Conservation (phyloP, 2,888 invertebrate species). For the Rhingia rostrata region DNA sequence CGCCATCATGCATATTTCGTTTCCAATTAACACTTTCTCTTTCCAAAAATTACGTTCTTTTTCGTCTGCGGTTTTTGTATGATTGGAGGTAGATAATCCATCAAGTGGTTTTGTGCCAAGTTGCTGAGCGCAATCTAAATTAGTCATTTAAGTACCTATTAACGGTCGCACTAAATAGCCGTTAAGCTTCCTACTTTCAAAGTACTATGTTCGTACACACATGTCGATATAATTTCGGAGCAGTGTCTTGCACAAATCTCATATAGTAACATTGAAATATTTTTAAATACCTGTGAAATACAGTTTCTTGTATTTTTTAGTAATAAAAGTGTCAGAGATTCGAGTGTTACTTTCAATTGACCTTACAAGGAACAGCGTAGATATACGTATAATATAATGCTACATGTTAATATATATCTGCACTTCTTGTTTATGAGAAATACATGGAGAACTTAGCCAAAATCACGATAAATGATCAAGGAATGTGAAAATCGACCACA, state of each 20-base stretch:
- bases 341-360: constrained; percentile 33
- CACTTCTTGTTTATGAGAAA: neutral
- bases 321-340: neutral
- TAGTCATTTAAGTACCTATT: no score
- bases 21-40: constrained; percentile 14
- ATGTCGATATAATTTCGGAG: no score
- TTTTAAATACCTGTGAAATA: neutral
- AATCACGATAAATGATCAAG: no score
- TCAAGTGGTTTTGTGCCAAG: no score
- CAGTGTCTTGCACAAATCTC: neutral
- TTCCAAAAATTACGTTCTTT: neutral
- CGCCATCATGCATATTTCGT: neutral
- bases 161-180: no score
- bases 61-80: neutral
- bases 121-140: no score
- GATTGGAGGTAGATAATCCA: no score
- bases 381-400: neutral
- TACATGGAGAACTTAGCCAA: neutral
- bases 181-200: constrained; percentile 14
- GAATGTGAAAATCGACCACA: no score
- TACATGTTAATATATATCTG: constrained; percentile 5
- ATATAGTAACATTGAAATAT: constrained; percentile 2
- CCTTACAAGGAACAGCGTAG: constrained; percentile 18
- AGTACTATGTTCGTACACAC: neutral
- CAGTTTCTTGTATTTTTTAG: neutral